Base-by-base conservation (phyloP, 2,888 invertebrate species). In the Eristalinus sepulchralis region DNA sequence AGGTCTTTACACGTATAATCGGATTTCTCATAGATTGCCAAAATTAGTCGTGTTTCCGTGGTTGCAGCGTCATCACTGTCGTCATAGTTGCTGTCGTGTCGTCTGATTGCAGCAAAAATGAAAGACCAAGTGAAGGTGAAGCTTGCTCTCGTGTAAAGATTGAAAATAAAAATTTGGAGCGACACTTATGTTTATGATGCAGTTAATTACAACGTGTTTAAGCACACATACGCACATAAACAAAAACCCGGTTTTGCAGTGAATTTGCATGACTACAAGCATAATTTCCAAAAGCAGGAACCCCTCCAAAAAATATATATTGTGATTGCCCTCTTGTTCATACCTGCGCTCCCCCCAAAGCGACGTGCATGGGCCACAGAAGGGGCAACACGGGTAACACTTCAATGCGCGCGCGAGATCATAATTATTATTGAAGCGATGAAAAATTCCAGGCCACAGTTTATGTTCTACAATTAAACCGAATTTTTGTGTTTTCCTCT, bases 321-420 rank as follows among this genome's bases (percentile, higher is more conserved):
- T 4, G 10, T 68, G 57, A 68, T 68, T 68, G 34, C 68, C 13
- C 13, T 57, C 22, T 55, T 39, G 57, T 57, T 68, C 68, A 1
- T n/a, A 10, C 1, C 13, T 9, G 9, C 6, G 34, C 36, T 4
- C 9, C 2, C 57, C 24, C 2, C 24, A 10, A 11, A 4, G 24
- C 24, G 24, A 20, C 27, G 6, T 31, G 60, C 31, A 88, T 89
- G 89, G 36, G 76, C 66, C 76, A 90, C 88, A 89, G 89, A 89
- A 88, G 81, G 53, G 57, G 57, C 57, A 87, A 33, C 57, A 31
- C 20, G 60, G 22, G 62, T 75, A 68, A 36, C 53, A 62, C 10
- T 36, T 47, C 20, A 71, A 47, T 31, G 68, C 57, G 64, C 81
- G 2, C 33, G 33, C n/a, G 53, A 47, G 47, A 17, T 47, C 17